Evolutionary conservation across 2,888 invertebrate species (phyloP), one percentile per base, ranked within the genome.

Genomic region (Selenia dentaria): DNA sequence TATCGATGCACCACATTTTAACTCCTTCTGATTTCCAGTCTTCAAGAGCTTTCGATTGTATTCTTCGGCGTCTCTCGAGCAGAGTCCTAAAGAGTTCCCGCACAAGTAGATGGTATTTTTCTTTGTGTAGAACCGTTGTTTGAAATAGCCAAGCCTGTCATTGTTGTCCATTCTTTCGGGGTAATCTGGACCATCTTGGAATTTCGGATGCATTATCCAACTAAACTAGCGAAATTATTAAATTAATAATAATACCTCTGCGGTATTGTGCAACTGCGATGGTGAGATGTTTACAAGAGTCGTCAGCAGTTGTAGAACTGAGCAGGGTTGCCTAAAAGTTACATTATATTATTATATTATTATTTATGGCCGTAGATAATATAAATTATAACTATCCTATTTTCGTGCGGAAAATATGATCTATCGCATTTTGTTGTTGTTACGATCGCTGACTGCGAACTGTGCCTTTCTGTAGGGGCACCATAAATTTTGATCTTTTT

Each of bases 81-180:
- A 78, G 2, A 86, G 61, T 1, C 88, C 88, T n/a, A 88, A 49
- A 0, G 86, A 84, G 51, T 87, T 86, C 0, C 88, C 88, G 38
- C 83, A 83, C 74, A 88, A 69, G 60, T 88, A 87, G 12, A 83
- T 80, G 0, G 54, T 57, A 1, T 63, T 77, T 55, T 80, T 59
- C 13, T 71, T 78, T 18, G 78, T 20, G 44, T 73, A 81, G 54
- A 87, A 88, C n/a, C 81, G 67, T 8, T 72, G 65, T 24, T 76
- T 67, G 37, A 83, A 79, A 36, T 72, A 73, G 0, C 79, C 74
- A 2, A 88, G 59, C 8, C 57, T 57, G 49, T 88, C 87, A 35
- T 80, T 83, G 40, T 77, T 79, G 54, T 88, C 88, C 49, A 85
- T 40, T 9, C 62, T 54, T 45, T 66, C 70, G 0, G 83, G 62